Base-by-base conservation (phyloP, 1,140 invertebrate genomes). In the Drosophila asahinai region DNA sequence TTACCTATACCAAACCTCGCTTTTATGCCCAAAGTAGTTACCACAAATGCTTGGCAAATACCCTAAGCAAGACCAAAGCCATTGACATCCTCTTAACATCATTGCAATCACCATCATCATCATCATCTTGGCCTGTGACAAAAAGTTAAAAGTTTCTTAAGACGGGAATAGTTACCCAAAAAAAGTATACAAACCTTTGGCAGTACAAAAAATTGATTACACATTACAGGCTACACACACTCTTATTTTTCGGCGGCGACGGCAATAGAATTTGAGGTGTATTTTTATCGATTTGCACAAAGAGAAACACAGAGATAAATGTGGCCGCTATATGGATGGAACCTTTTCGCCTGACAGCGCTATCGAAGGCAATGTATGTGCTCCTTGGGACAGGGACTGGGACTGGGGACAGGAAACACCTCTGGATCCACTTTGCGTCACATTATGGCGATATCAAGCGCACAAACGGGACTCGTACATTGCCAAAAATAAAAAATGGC, bases 401-500 rank as follows among this genome's bases (percentile, higher is more conserved):
- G 14, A 55, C 33, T 55, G 36, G 36, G 36, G 42, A 72, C 81
- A 60, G 57, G 65, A 36, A 61, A 72, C 74, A 66, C 64, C 67
- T 48, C 63, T 55, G 71, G 67, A 61, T 67, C 71, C 66, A 65
- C 51, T 83, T 72, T 61, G 70, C 73, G 86, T 89, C 81, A 84
- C 84, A 89, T 89, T 89, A 89, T 79, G 71, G 78, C 77, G 76
- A 84, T 76, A 90, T 79, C 78, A 80, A 90, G 86, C 79, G 81
- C 81, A 77, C 86, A 89, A 73, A 47, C 70, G 86, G 79, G 86
- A 89, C 86, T 73, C 86, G 68, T 83, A 76, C 66, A 76, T 66
- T 33, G 38, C 40, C 9, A 36, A 36, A 36, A 36, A 33, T 33
- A 33, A 48, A 12, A 38, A 62, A 63, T 38, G 59, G 68, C 67